phyloP scores from a whole-genome alignment of 2,113 vertebrate genomes.

The Nycticorax nycticorax region DNA sequence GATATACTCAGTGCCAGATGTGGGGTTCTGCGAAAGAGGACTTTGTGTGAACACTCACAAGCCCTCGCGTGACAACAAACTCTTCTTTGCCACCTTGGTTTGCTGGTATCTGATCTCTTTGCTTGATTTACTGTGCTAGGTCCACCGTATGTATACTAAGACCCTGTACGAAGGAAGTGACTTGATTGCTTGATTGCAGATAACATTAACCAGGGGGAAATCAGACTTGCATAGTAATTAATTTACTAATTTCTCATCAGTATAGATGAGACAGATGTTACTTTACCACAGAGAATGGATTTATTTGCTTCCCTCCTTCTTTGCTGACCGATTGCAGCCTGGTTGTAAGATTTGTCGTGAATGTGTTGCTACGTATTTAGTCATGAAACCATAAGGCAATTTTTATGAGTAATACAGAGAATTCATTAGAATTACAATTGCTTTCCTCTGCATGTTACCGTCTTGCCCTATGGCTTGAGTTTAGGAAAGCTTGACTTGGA shows the following conservation, averaged over 20 bases:
- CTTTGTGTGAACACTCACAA: background rate
- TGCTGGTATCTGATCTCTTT: background rate
- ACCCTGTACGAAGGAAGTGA: background rate
- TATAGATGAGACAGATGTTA: background rate
- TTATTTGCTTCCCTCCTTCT: background rate
- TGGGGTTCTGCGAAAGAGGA: background rate
- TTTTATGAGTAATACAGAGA: background rate
- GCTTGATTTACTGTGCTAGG: background rate
- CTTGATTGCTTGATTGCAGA: background rate
- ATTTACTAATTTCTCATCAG: background rate
- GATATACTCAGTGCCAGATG: background rate
- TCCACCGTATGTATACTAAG: background rate
- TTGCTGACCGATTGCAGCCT: background rate
- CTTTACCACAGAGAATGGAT: background rate
- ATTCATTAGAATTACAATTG: background rate
- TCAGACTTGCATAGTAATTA: slow-evolving; percentile 1
- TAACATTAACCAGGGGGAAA: background rate
- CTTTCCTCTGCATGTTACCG: background rate
- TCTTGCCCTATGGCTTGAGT: background rate
- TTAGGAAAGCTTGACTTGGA: background rate
- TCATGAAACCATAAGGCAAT: background rate
- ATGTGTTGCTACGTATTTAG: background rate
- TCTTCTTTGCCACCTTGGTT: background rate
- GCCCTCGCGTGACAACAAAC: background rate
- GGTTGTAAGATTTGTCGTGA: background rate